Base-by-base conservation (phyloP, 2,113 vertebrate species). In the Ceyx margarethae region DNA sequence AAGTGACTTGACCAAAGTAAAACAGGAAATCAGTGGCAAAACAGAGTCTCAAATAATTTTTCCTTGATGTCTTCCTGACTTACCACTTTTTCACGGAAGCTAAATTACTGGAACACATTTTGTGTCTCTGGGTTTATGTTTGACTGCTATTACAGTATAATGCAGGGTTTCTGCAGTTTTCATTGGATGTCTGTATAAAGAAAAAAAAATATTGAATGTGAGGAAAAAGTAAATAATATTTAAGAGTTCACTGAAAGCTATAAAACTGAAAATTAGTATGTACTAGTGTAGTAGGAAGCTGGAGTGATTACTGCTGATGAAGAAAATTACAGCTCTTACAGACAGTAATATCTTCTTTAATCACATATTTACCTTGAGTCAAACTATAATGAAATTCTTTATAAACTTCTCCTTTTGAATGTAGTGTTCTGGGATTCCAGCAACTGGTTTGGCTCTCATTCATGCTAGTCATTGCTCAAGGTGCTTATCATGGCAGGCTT, bases 261-360 rank as follows among this genome's bases (percentile, higher is more conserved):
- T 66, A 82, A 94, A 95, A 46, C 73, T 48, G 61, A 95, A 95
- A 91, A 90, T 94, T 83, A 90, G 64, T 78, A 75, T 0, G 4
- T 80, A 45, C 45, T 35, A 73, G 57, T 57, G 33, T 78, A 90
- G 62, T 82, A 94, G 61, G 65, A 81, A 87, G 71, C 51, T 79
- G 56, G 66, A 93, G 91, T 94, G 54, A 72, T 93, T 83, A 35
- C 61, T 91, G 57, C 84, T 64, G 66, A 48, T 92, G 50, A 94
- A 79, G 76, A 81, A 94, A 92, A 95, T 95, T 92, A 92, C 67
- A 95, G 74, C 96, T 31, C 25, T 69, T 53, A 61, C 50, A 77
- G 60, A 53, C 35, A 53, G 15, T 74, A 61, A 89, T 76, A 42
- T 67, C 68, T 80, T 96, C 73, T 94, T 92, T 96, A 83, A 60